Conservation (phyloP, 2,797 vertebrate genomes). For the Podarcis lilfordi region DNA sequence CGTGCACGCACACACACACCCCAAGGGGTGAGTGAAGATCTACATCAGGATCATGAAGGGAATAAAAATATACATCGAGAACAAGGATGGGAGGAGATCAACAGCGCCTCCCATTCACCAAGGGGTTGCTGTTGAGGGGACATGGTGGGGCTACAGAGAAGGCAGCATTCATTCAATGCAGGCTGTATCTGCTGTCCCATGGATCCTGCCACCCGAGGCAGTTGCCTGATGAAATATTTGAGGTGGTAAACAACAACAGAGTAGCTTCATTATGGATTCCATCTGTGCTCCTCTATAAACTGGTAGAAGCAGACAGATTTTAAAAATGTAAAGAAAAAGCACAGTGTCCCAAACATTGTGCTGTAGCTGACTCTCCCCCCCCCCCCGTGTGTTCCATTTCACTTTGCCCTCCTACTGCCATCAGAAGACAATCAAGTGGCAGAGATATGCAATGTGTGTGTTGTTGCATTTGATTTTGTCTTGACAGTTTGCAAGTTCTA, state of each 20-base stretch:
- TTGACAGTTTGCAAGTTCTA: conserved; percentile 10
- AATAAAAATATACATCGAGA: no score
- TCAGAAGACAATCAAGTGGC: neutral
- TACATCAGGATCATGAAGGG: no score
- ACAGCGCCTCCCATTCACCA: no score
- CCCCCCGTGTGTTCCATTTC: neutral
- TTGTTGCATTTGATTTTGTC: neutral
- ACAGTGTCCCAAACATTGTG: neutral
- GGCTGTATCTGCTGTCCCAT: no score
- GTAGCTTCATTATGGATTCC: neutral
- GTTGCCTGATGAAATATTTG: neutral
- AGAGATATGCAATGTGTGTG: neutral
- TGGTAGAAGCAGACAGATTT: neutral
- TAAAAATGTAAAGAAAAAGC: neutral
- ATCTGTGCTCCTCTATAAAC: neutral
- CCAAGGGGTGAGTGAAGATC: no score
- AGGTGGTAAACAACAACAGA: neutral
- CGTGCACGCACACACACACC: no score
- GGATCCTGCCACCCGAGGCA: no score
- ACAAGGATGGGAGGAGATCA: no score
- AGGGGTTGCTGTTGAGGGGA: no score
- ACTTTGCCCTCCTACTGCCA: neutral
- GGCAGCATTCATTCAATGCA: no score
- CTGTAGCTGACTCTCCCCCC: neutral
- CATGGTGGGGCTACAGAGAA: no score